These are phyloP conservation scores for Neotragus pygmaeus DNA, from an alignment of 2,113 vertebrate genomes.

Conservation along the genomic window DNA sequence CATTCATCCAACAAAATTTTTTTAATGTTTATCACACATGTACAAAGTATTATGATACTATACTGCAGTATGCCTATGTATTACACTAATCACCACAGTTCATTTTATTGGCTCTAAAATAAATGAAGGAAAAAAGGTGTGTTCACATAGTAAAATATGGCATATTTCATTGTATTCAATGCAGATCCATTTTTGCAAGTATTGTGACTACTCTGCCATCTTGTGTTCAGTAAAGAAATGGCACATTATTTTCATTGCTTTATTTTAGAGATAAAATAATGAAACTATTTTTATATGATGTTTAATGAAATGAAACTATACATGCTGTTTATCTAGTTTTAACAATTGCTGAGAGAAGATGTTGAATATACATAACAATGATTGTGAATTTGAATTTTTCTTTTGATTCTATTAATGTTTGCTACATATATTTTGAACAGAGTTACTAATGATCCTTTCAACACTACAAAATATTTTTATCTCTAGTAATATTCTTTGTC, in stretches of 20 bases:
- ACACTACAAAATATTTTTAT: not conserved
- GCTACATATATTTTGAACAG: not conserved
- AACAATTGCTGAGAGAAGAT: not conserved
- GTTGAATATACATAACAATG: not conserved
- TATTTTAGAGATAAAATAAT: not conserved
- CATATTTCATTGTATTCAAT: not conserved
- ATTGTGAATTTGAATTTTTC: not conserved
- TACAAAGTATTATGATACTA: not conserved
- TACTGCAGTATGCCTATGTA: not conserved
- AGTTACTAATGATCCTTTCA: not conserved
- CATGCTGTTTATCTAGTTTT: not conserved
- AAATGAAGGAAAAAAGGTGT: not conserved
- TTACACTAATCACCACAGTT: not conserved
- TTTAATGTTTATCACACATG: not conserved
- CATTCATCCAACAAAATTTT: not conserved
- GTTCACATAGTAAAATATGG: not conserved
- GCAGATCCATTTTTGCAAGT: not conserved
- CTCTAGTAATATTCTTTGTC: not conserved
- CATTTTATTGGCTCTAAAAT: not conserved
- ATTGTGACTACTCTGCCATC: conserved; percentile 52
- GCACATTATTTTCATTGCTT: not conserved
- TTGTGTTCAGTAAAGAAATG: conserved; percentile 57
- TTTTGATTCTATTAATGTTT: not conserved
- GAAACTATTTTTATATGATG: not conserved
- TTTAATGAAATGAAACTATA: not conserved